A percentile compares a stretch with the other conserved stretches of the same genome.
These are phyloP conservation scores for Seira ritae DNA, from an alignment of 2,888 invertebrate species.

Conservation along the genomic window DNA sequence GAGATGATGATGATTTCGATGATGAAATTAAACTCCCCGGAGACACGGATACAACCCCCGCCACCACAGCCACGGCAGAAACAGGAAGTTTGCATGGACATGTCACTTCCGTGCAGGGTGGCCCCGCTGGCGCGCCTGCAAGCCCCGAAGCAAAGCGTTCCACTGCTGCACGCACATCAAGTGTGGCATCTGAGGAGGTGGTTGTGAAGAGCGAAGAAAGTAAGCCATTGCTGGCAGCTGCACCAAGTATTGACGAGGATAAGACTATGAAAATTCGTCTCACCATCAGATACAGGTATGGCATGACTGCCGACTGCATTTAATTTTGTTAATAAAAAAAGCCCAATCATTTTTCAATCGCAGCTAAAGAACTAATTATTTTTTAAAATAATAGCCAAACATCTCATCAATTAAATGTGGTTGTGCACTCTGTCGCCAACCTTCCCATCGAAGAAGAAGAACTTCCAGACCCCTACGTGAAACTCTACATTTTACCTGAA, in stretches of 20 bases:
- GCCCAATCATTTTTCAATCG: background rate
- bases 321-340: background rate
- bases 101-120: background rate
- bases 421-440: constrained; percentile 92
- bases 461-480: constrained; percentile 93
- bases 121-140: background rate
- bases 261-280: constrained; percentile 70
- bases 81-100: too few relatives aligned
- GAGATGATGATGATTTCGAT: constrained; percentile 62
- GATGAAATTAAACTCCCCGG: constrained; percentile 57
- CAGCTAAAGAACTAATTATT: background rate
- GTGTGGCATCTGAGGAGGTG: constrained; percentile 34
- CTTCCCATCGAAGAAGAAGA: constrained; percentile 88
- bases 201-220: constrained; percentile 54
- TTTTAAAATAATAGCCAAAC: constrained; percentile 66
- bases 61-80: constrained; percentile 16
- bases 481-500: constrained; percentile 89
- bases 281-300: constrained; percentile 56
- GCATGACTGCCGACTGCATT: too few relatives aligned
- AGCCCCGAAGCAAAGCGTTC: constrained; percentile 6
- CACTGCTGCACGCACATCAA: constrained; percentile 25
- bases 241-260: constrained; percentile 38
- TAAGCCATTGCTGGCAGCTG: constrained; percentile 48
- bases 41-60: constrained; percentile 6
- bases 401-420: constrained; percentile 87